These are phyloP conservation scores for Mustela nigripes DNA, from an alignment of 2,113 vertebrate genomes.

Conservation along the genomic window DNA sequence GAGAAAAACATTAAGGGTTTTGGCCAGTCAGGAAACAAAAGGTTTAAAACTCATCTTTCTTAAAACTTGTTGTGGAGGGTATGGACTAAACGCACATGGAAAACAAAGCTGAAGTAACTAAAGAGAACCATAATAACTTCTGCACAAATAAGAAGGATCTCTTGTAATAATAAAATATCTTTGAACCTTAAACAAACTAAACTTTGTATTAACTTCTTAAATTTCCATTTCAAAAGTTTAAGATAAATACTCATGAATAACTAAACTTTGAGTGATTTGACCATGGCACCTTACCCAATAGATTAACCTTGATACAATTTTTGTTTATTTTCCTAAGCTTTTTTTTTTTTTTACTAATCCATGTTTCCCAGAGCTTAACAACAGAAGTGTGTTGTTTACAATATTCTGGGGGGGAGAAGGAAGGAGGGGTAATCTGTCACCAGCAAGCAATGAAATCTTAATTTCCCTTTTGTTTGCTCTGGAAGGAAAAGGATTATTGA, in stretches of 20 bases:
- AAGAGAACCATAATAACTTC: constrained; percentile 15
- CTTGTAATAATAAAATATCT: background rate
- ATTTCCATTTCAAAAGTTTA: constrained; percentile 19
- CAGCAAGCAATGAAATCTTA: constrained; percentile 40
- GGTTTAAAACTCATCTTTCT: constrained; percentile 67
- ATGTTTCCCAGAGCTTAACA: constrained; percentile 13
- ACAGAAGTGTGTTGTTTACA: background rate
- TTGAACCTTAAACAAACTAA: background rate
- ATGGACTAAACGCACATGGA: background rate
- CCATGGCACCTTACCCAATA: background rate
- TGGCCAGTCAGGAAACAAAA: constrained; percentile 57
- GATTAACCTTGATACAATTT: background rate
- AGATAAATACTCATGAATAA: background rate
- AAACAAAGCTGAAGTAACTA: background rate
- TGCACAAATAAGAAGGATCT: background rate
- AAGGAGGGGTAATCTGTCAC: background rate
- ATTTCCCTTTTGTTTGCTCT: constrained; percentile 14
- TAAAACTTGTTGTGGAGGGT: background rate
- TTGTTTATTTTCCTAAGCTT: background rate
- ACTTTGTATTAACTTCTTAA: constrained; percentile 29
- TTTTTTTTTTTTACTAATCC: background rate
- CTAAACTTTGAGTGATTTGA: background rate
- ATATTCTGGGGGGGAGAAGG: background rate
- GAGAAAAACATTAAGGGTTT: constrained; percentile 41
- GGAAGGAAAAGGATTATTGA: constrained; percentile 39